Evolutionary conservation across 2,797 vertebrate species (phyloP).

Genomic region (Mallotus villosus): DNA sequence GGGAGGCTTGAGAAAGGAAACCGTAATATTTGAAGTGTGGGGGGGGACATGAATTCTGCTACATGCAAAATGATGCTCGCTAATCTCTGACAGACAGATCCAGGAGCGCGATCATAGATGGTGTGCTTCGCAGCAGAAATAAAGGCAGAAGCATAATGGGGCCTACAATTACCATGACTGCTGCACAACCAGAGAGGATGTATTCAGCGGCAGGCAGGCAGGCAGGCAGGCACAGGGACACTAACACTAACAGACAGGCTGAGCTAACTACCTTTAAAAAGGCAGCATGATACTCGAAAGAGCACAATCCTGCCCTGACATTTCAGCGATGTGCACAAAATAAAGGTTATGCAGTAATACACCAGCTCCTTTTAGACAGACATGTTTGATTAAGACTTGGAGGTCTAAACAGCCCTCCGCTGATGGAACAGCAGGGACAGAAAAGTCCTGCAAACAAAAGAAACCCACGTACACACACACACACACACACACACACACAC

Average conservation of each 20-base stretch:
- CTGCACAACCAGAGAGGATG: constrained; percentile 4
- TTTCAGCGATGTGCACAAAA: constrained; percentile 16
- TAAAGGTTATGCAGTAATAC: not conserved
- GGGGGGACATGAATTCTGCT: constrained; percentile 2
- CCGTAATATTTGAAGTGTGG: not conserved
- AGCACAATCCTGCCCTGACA: constrained; percentile 8
- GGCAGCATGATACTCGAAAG: constrained; percentile 16
- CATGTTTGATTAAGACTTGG: not conserved
- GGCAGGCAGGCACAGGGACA: too few relatives aligned
- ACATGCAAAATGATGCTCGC: not conserved
- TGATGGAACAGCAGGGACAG: too few relatives aligned
- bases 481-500: not conserved
- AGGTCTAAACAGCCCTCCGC: not conserved
- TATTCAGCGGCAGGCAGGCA: not conserved
- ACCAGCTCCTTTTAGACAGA: not conserved
- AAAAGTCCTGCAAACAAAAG: not conserved
- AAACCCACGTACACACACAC: not conserved
- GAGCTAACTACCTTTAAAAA: not conserved
- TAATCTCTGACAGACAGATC: constrained; percentile 16
- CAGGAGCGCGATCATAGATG: not conserved
- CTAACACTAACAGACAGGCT: not conserved
- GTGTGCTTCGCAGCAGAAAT: not conserved
- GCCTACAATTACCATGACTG: not conserved
- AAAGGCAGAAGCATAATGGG: constrained; percentile 9
- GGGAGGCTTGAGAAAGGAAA: not conserved